Conservation (phyloP, 2,113 vertebrate genomes). For the Thunnus maccoyii region DNA sequence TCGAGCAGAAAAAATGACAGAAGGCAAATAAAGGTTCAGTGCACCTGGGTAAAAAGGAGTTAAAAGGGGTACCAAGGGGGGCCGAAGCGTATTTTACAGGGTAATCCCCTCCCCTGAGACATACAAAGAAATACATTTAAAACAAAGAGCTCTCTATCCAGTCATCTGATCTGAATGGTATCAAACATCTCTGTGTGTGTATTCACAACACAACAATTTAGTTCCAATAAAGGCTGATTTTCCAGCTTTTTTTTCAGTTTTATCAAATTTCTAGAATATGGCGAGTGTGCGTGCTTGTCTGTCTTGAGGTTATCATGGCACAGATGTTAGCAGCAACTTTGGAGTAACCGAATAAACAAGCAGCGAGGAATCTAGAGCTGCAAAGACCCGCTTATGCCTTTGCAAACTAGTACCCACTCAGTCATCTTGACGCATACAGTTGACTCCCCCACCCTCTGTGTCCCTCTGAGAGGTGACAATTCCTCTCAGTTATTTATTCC, state of each 20-base stretch:
- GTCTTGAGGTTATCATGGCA: conserved; percentile 6
- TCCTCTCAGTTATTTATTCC: conserved; percentile 74
- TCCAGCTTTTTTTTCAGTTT: too few species aligned
- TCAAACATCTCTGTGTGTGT: too few species aligned
- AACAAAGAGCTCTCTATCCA: too few species aligned
- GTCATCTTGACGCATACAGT: conserved; percentile 30
- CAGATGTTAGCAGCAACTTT: neutral
- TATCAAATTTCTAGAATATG: neutral
- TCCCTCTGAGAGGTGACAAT: conserved; percentile 63
- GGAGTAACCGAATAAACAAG: neutral
- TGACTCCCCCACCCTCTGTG: conserved; percentile 2
- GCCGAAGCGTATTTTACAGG: too few species aligned
- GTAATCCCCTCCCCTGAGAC: too few species aligned
- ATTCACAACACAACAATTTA: too few species aligned
- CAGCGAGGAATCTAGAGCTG: conserved; percentile 27
- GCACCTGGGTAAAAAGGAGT: neutral
- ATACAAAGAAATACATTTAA: too few species aligned
- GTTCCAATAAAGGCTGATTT: too few species aligned
- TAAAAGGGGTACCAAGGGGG: too few species aligned
- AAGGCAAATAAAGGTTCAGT: neutral
- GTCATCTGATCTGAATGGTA: too few species aligned
- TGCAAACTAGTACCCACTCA: conserved; percentile 4
- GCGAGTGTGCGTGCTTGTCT: neutral
- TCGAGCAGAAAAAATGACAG: neutral
- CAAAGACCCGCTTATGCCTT: neutral